phyloP scores from a whole-genome alignment of 2,888 invertebrate genomes.

The Lysandra coridon region DNA sequence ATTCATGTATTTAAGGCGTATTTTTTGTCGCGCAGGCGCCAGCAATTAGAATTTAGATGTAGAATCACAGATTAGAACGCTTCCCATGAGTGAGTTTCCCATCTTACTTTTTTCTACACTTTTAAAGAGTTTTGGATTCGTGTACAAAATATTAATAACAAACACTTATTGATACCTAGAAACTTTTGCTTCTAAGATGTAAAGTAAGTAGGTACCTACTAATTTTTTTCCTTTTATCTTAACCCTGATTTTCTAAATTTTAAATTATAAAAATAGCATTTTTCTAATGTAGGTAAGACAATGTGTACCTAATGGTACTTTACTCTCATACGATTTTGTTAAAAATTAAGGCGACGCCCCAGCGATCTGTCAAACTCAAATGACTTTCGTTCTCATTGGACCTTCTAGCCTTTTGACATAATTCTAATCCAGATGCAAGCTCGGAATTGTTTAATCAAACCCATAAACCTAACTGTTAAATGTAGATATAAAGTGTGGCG shows the following conservation, averaged over 20 bases:
- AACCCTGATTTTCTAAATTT: too few relatives aligned
- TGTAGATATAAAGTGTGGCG: slow-evolving; percentile 70
- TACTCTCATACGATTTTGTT: background rate
- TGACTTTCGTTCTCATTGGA: background rate
- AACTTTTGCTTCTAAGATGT: too few relatives aligned
- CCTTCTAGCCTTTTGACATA: slow-evolving; percentile 15
- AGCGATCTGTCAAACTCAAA: background rate
- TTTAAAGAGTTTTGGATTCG: background rate
- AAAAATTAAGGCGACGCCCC: background rate
- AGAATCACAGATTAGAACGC: background rate
- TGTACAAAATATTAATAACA: too few relatives aligned
- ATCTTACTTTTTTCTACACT: background rate
- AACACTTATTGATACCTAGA: too few relatives aligned
- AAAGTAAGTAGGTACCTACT: background rate
- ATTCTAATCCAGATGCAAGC: slow-evolving; percentile 30
- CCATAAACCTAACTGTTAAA: slow-evolving; percentile 76
- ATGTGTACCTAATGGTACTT: background rate
- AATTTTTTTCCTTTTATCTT: background rate
- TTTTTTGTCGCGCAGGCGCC: background rate
- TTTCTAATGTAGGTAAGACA: background rate
- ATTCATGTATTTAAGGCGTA: background rate
- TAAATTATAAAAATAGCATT: background rate
- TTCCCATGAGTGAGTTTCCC: background rate
- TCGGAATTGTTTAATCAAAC: slow-evolving; percentile 59
- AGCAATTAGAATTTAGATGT: background rate